phyloP scores from a whole-genome alignment of 35 echinoderm and acorn worm species.

The Hemicentrotus pulcherrimus region DNA sequence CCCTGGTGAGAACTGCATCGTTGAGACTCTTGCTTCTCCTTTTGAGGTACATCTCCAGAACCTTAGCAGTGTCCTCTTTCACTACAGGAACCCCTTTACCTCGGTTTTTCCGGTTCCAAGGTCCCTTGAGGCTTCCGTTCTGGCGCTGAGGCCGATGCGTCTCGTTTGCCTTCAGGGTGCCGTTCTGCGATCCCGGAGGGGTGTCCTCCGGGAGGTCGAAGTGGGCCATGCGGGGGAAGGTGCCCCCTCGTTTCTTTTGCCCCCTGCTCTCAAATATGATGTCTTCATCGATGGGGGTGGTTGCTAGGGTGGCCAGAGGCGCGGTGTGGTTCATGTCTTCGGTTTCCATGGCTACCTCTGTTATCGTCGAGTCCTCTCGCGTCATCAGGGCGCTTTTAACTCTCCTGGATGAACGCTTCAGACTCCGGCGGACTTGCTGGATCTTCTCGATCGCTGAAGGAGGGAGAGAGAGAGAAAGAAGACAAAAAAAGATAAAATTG shows the following conservation, averaged over 20 bases:
- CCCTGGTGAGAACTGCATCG: constrained; percentile 82
- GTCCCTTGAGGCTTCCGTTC: constrained; percentile 49
- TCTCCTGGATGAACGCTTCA: not conserved
- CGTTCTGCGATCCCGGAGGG: constrained; percentile 65
- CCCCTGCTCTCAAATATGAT: constrained; percentile 1
- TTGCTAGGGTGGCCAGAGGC: constrained; percentile 15
- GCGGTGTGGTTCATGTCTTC: constrained; percentile 32
- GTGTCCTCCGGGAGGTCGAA: constrained; percentile 47
- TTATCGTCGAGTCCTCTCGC: constrained; percentile 13
- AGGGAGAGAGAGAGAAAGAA: not conserved
- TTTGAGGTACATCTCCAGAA: constrained; percentile 88
- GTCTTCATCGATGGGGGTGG: constrained; percentile 18
- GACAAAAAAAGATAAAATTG: too few relatives aligned
- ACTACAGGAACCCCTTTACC: constrained; percentile 70
- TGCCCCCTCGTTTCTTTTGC: constrained; percentile 5
- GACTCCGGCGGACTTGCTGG: not conserved
- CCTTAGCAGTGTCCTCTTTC: constrained; percentile 79
- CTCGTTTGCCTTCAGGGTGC: constrained; percentile 72
- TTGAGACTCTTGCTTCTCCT: constrained; percentile 82
- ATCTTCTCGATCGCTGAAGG: not conserved
- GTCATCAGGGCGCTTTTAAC: not conserved
- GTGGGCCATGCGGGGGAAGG: constrained; percentile 31
- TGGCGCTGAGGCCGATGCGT: constrained; percentile 40
- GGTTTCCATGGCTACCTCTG: constrained; percentile 43
- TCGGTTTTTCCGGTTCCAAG: constrained; percentile 60